Base-by-base conservation (phyloP, 2,113 vertebrate genomes). In the Numenius arquata region DNA sequence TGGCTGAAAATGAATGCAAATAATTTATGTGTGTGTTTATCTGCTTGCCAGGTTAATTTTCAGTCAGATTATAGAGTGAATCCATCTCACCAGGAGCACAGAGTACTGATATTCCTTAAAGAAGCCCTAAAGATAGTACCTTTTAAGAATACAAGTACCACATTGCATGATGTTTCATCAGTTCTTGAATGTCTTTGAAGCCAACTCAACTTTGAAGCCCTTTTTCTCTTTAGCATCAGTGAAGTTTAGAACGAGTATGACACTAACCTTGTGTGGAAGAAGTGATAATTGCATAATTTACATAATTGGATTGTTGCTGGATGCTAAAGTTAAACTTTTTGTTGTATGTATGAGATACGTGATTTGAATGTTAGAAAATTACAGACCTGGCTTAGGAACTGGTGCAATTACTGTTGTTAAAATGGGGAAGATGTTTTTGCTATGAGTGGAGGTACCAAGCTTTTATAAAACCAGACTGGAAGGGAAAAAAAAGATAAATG, bases 231-330 rank as follows among this genome's bases (percentile, higher is more conserved):
- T 15, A 71, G 26, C 67, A 83, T 80, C 67, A 73, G 70, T 53
- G 27, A 38, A 40, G 70, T 79, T 90, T 56, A 77, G 62, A 82
- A 76, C 43, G 40, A 72, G n/a, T 68, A 32, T 79, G 67, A 45
- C 58, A n/a, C 36, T n/a, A 65, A 82, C 52, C 52, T 83, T 72
- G 36, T 21, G 53, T 53, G 71, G 66, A 83, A 90, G 62, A 85
- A 91, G 75, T 91, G 74, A 79, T 93, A 85, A 95, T 91, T 90
- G 43, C 78, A 76, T 62, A 1, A 90, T 90, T 95, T 83, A 79
- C 85, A 85, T 84, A 88, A 76, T 52, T 72, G 23, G 62, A 83
- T 73, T 93, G 36, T 65, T 91, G 58, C 40, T 90, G 88, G 77
- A 78, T 93, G 43, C 66, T 85, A 17, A 90, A 94, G 78, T 79